A percentile compares a stretch with the other conserved stretches of the same genome.
phyloP scores from a whole-genome alignment of 2,113 vertebrate genomes.

The Bubo scandiacus region DNA sequence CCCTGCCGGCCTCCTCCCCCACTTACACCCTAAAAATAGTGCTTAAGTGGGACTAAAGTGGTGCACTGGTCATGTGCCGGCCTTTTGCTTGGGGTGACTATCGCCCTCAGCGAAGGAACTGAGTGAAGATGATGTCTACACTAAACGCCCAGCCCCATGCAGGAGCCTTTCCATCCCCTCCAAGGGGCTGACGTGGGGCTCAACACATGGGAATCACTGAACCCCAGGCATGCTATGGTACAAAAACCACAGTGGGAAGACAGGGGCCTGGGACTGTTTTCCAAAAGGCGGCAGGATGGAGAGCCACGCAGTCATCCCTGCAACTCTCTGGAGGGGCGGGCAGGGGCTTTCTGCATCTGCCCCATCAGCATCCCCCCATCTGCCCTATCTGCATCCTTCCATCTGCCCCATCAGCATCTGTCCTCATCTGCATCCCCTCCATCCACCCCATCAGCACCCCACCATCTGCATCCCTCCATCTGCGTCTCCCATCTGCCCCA shows the following conservation, averaged over 20 bases:
- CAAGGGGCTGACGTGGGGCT: background rate
- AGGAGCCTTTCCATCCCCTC: background rate
- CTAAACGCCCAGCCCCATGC: background rate
- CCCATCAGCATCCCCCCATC: background rate
- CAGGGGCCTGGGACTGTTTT: background rate
- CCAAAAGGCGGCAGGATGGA: background rate
- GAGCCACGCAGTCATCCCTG: background rate
- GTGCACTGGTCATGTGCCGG: slow-evolving; percentile 36
- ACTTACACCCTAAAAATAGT: slow-evolving; percentile 58
- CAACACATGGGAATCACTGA: background rate
- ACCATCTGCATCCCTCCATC: background rate
- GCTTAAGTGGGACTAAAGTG: slow-evolving; percentile 50
- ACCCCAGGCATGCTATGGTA: background rate
- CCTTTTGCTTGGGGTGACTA: slow-evolving; percentile 8
- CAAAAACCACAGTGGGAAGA: background rate
- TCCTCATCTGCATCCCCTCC: background rate
- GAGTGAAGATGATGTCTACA: background rate
- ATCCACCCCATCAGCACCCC: background rate
- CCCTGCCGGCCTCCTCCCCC: slow-evolving; percentile 19
- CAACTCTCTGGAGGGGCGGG: background rate
- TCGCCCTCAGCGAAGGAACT: background rate
- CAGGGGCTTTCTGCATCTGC: background rate
- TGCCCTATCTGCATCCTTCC: background rate
- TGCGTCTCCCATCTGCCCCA: background rate
- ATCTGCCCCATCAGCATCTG: background rate